Evolutionary conservation across 2,888 invertebrate species (phyloP).

Genomic region (Nemapogon koenigi): DNA sequence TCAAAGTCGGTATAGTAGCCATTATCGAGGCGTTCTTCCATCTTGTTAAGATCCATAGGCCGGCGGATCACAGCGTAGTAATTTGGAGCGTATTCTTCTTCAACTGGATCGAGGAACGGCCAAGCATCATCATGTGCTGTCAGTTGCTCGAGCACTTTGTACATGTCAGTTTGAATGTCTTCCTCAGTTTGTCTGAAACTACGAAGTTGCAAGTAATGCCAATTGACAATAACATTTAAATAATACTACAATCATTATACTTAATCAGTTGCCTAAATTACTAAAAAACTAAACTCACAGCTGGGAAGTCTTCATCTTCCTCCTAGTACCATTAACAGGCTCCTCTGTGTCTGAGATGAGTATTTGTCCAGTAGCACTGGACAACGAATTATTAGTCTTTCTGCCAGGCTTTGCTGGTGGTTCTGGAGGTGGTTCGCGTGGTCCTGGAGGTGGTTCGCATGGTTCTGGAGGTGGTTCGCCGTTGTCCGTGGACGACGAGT

Average conservation of each 20-base stretch:
- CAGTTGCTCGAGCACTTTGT: conserved; percentile 87
- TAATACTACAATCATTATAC: not conserved
- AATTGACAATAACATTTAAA: not conserved
- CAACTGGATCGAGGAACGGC: conserved; percentile 94
- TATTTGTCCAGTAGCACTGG: conserved; percentile 84
- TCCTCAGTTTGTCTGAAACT: conserved; percentile 84
- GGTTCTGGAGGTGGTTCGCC: conserved; percentile 46
- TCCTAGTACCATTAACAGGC: conserved; percentile 50
- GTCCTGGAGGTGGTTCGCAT: conserved; percentile 22
- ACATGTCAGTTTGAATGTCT: conserved; percentile 88
- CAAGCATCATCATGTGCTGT: conserved; percentile 91
- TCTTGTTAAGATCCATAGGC: conserved; percentile 88
- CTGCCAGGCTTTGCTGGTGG: conserved; percentile 68
- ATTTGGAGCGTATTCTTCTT: conserved; percentile 91
- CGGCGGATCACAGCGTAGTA: conserved; percentile 76
- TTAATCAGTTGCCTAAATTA: not conserved
- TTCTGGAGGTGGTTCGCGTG: conserved; percentile 23
- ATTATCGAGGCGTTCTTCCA: conserved; percentile 86
- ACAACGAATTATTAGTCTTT: conserved; percentile 86
- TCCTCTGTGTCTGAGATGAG: conserved; percentile 68
- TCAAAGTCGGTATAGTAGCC: conserved; percentile 80
- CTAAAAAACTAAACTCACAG: conserved; percentile 55
- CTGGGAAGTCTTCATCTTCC: conserved; percentile 72
- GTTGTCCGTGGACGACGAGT: conserved; percentile 38
- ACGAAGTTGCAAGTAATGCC: conserved; percentile 13